A percentile compares a stretch with the other conserved stretches of the same genome.
Evolutionary conservation across 2,888 invertebrate genomes (phyloP).

Genomic region (Perithous albicinctus): DNA sequence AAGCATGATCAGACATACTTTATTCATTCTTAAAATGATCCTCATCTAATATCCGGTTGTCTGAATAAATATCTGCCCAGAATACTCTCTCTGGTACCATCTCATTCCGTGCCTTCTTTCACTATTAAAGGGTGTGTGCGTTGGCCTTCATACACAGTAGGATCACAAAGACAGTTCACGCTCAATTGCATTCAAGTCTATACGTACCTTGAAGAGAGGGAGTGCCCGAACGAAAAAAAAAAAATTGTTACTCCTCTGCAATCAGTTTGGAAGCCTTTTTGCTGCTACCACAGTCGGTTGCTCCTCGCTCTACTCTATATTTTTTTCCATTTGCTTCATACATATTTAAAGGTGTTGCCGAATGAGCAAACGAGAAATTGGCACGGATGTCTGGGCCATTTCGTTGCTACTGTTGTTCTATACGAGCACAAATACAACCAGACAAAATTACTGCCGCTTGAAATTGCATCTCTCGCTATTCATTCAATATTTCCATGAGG

Average conservation of each 20-base stretch:
- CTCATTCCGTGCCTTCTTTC: neutral
- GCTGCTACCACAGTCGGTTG: neutral
- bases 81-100: neutral
- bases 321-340: constrained; percentile 49
- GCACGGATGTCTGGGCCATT: constrained; percentile 42
- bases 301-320: constrained; percentile 4
- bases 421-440: neutral
- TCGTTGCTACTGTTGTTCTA: constrained; percentile 36
- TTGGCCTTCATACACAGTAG: constrained; percentile 21
- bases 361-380: constrained; percentile 51
- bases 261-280: constrained; percentile 52
- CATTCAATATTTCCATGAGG: constrained; percentile 58
- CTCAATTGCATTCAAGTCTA: constrained; percentile 49
- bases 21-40: neutral
- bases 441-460: constrained; percentile 35
- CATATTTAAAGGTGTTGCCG: constrained; percentile 54
- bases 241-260: constrained; percentile 45
- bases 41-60: neutral
- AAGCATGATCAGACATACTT: neutral
- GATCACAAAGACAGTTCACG: constrained; percentile 48
- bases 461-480: constrained; percentile 56
- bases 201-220: neutral
- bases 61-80: neutral
- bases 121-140: constrained; percentile 38
- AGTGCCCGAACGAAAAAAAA: constrained; percentile 41